Evolutionary conservation across 2,797 vertebrate species (phyloP), one percentile per base, ranked within the genome.

Genomic region (Thamnophis elegans): DNA sequence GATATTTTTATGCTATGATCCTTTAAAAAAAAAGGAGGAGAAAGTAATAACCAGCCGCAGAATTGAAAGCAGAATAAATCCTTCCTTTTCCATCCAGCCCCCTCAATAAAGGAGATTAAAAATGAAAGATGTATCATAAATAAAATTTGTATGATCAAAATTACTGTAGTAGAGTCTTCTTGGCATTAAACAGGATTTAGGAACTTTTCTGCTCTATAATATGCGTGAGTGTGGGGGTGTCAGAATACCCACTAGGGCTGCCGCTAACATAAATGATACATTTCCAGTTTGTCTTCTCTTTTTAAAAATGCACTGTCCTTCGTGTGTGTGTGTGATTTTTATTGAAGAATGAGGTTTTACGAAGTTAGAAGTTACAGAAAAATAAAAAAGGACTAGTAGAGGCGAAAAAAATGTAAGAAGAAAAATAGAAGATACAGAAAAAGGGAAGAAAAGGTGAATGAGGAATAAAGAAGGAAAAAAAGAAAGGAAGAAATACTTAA

Each of bases 131-230:
- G 60, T 94, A 96, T 95, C 96, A 96, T 93, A 96, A 96, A 95
- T 94, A 95, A 97, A 97, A 96, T 73, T 97, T 95, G 95, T 97
- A 94, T 95, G 97, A 97, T 92, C 92, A 96, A 96, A 97, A 97
- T 96, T 95, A 96, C 95, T 97, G 94, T 96, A 95, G 96, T 97
- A 94, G 94, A 94, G 93, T 93, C 68, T 96, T 96, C 91, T 94
- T 86, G 56, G 94, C 95, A 94, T 95, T 97, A 97, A 96, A 93
- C 90, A 14, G 94, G 95, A 96, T 96, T 96, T 93, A 55, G 92
- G 89, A 93, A 96, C 85, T 93, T 95, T 90, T 94, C 91, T 60
- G 36, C 60, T 51, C 16, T 28, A 91, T 51, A 89, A 89, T 32
- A 92, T 85, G 90, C 91, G 88, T 14, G 36, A 0, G 36, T 42